Evolutionary conservation across 2,797 vertebrate genomes (phyloP), one percentile per base, ranked within the genome.

Genomic region (Tragopan temminckii): DNA sequence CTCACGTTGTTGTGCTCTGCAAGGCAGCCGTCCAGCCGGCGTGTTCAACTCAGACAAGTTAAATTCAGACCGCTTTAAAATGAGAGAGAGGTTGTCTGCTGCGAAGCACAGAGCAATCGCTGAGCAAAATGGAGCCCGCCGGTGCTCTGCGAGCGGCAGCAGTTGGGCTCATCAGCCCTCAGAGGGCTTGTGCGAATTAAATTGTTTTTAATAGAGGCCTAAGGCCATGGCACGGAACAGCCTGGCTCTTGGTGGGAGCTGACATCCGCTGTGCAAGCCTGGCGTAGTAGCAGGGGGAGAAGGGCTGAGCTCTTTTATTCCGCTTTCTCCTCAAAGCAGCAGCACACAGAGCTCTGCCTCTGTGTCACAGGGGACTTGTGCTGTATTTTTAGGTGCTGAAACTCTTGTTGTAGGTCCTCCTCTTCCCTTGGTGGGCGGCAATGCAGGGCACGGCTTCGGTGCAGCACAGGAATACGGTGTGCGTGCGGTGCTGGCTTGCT

Each of bases 121-220:
- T 62, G 76, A 88, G 85, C 89, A 88, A 92, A 95, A 91, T 93
- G 88, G 95, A 95, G 91, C 93, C 90, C 7, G 0, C 68, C 13
- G 21, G 79, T 79, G 88, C 80, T 91, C 88, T 0, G 0, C 50
- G 33, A 92, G 80, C 72, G 88, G 87, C 91, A 86, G 94, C 95
- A 79, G 95, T 95, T 94, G 88, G 79, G 76, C 55, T 92, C 87
- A 84, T 90, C 90, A 88, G 94, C 94, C 91, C 96, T 96, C 95
- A 82, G 88, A 94, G 95, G 86, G 72, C 48, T 77, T 69, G 45
- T 90, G 88, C 88, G 92, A 95, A 95, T 87, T 92, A 96, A 95
- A 94, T 90, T 72, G 93, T 88, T 96, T 94, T 95, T 95, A 93
- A 94, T 94, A 83, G 92, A 92, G 88, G 95, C 95, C 87, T 94